These are phyloP conservation scores for Bedellia somnulentella DNA, from an alignment of 2,888 invertebrate genomes.

Conservation along the genomic window DNA sequence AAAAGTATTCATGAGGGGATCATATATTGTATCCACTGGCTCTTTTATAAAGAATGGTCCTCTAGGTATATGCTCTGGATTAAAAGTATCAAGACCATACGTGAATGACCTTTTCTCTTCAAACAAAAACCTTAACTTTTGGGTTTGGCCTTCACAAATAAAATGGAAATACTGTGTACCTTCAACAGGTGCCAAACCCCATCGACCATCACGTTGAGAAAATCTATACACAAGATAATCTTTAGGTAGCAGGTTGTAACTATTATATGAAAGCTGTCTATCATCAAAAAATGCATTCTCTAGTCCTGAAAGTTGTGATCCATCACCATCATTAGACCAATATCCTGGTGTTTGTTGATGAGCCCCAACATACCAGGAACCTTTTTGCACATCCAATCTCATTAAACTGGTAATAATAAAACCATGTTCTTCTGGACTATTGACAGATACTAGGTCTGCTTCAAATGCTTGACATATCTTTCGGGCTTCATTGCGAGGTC, in stretches of 20 bases:
- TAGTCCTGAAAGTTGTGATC: slow-evolving; percentile 73
- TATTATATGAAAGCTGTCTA: slow-evolving; percentile 29
- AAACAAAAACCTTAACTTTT: slow-evolving; percentile 68
- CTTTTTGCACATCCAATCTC: slow-evolving; percentile 80
- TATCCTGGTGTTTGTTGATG: slow-evolving; percentile 72
- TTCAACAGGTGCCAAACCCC: slow-evolving; percentile 82
- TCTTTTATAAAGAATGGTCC: slow-evolving; percentile 90
- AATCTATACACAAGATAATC: slow-evolving; percentile 82
- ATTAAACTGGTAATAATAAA: slow-evolving; percentile 84
- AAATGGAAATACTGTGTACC: slow-evolving; percentile 78
- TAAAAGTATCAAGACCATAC: slow-evolving; percentile 81
- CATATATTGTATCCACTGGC: slow-evolving; percentile 81
- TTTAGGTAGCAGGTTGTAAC: slow-evolving; percentile 56
- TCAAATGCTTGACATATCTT: slow-evolving; percentile 82
- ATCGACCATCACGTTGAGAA: slow-evolving; percentile 70
- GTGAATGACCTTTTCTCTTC: slow-evolving; percentile 79
- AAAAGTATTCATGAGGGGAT: slow-evolving; percentile 76
- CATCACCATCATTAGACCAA: slow-evolving; percentile 84
- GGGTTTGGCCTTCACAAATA: slow-evolving; percentile 86
- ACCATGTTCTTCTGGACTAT: slow-evolving; percentile 82
- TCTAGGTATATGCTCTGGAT: slow-evolving; percentile 78
- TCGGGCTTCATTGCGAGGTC: slow-evolving; percentile 77
- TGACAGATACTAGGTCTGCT: slow-evolving; percentile 79
- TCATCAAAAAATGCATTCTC: slow-evolving; percentile 83
- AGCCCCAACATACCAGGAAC: slow-evolving; percentile 85